phyloP scores from a whole-genome alignment of 2,113 vertebrate species.

The Periophthalmus modestus region DNA sequence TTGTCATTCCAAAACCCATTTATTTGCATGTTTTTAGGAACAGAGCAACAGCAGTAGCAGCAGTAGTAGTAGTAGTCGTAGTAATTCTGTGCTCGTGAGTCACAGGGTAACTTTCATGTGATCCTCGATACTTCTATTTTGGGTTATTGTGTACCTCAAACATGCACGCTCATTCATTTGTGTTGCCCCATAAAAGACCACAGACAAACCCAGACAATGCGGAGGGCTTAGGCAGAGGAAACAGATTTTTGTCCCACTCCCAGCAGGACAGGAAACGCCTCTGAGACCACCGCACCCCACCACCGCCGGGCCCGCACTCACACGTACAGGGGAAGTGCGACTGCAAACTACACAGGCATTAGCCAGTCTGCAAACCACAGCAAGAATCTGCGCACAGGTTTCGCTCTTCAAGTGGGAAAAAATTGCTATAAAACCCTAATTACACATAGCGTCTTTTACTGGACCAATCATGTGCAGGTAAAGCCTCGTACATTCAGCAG shows the following conservation, averaged over 20 bases:
- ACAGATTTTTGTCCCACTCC: conserved; percentile 74
- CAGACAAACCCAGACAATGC: conserved; percentile 65
- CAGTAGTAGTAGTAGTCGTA: no score
- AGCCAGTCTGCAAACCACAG: conserved; percentile 46
- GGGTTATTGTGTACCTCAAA: conserved; percentile 39
- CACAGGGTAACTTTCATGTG: conserved; percentile 20
- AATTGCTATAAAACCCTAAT: conserved; percentile 46
- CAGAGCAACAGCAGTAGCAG: no score
- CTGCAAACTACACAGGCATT: conserved; percentile 42
- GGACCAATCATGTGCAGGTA: background rate
- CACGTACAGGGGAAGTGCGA: conserved; percentile 44
- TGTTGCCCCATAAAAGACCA: conserved; percentile 56
- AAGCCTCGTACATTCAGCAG: background rate
- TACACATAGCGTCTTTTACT: conserved; percentile 20
- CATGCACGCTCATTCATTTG: conserved; percentile 13
- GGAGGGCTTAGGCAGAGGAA: conserved; percentile 69
- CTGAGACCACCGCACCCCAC: conserved; percentile 63
- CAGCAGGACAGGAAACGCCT: conserved; percentile 73
- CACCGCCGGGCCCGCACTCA: conserved; percentile 43
- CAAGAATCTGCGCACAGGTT: conserved; percentile 37
- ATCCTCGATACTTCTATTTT: conserved; percentile 61
- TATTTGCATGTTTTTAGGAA: no score
- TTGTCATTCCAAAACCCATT: no score
- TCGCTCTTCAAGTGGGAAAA: conserved; percentile 33
- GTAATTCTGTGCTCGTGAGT: no score